Percentiles rank a stretch among this genome's conserved stretches.
phyloP scores from a whole-genome alignment of 2,797 vertebrate genomes.

The Euthynnus affinis region DNA sequence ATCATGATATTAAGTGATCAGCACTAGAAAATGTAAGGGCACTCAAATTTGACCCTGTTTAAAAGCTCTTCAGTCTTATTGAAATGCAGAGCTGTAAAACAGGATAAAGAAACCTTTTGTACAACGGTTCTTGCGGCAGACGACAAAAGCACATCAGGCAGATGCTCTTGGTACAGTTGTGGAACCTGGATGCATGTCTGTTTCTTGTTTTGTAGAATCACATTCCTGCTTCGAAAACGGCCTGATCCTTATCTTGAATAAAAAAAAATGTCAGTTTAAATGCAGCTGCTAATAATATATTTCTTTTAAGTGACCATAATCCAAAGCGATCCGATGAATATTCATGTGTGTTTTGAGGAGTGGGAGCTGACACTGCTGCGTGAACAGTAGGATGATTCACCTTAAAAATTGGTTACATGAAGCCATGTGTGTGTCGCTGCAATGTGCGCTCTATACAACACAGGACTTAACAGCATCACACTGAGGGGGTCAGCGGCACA shows the following conservation, averaged over 20 bases:
- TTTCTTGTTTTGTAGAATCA: constrained; percentile 2
- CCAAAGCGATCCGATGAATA: constrained; percentile 45
- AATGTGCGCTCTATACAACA: constrained; percentile 6
- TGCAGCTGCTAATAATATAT: constrained; percentile 23
- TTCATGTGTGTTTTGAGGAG: constrained; percentile 43
- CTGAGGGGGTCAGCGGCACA: not conserved
- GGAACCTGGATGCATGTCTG: not conserved
- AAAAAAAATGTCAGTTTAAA: not conserved
- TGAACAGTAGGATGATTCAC: constrained; percentile 22
- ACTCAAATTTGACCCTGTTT: not conserved
- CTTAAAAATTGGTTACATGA: constrained; percentile 30
- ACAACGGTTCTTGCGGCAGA: constrained; percentile 2
- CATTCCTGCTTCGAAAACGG: not conserved
- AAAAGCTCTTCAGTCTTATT: constrained; percentile 10
- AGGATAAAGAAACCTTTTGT: not conserved
- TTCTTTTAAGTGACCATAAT: constrained; percentile 27
- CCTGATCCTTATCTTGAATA: constrained; percentile 1
- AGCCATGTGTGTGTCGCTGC: not conserved
- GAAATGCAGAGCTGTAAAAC: not conserved
- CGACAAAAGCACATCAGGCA: constrained; percentile 1
- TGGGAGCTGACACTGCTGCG: constrained; percentile 38
- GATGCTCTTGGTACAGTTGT: not conserved
- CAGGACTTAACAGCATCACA: not conserved
- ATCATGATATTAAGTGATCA: constrained; percentile 11
- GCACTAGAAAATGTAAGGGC: not conserved